Evolutionary conservation across 2,797 vertebrate species (phyloP), one percentile per base, ranked within the genome.

Genomic region (Esox masquinongy): DNA sequence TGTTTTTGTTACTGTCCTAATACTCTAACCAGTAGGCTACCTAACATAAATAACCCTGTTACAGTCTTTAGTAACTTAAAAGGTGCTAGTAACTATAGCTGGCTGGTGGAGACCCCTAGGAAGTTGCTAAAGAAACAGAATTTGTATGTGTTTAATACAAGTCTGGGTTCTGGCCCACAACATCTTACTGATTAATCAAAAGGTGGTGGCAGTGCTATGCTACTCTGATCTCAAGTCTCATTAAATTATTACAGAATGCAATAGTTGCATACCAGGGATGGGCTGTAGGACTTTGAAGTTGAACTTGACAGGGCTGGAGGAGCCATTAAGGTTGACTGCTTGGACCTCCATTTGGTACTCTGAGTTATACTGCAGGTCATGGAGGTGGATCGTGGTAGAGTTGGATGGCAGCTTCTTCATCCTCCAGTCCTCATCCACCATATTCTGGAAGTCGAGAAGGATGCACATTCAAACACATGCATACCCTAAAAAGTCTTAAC

Each of bases 291-390:
- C 50, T 9, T 78, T 72, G 69, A 90, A 88, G 59, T 77, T 78
- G 4, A 83, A 36, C 31, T 50, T 63, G 6, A 74, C 67, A 6
- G 80, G 22, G 9, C 11, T 49, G 36, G 86, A 90, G 12, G 56
- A 43, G 49, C 87, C 87, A 0, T 82, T 83, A 15, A 24, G 15
- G 31, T 87, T 90, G 69, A 83, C 68, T 19, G 87, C 86, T 29
- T 53, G 2, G 47, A 88, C 71, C 68, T 90, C 80, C 71, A 85
- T 68, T 17, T 80, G 67, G 74, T 88, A 90, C 34, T 83, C 75
- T 7, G 82, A 59, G 50, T 78, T 77, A 68, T 82, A 84, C 36
- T 81, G 69, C 12, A 90, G 86, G 63, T 76, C 75, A 24, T 74
- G 24, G 19, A 90, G 75, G 8, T 77, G 22, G 53, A 90, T 73